phyloP scores from a whole-genome alignment of 2,797 vertebrate genomes.

The Cygnus olor region DNA sequence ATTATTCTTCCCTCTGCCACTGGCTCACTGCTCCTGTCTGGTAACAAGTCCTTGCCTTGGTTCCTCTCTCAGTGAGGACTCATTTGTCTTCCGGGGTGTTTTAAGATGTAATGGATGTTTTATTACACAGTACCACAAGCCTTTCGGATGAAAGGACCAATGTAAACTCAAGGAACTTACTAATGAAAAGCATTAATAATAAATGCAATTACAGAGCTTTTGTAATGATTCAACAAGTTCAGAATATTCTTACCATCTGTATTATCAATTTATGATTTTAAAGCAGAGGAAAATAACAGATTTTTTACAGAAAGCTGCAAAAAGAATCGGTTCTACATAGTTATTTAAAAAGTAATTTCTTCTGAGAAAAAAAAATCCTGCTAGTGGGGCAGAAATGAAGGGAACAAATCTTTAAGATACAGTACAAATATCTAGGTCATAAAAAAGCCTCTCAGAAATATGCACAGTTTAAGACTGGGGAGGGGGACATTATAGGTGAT shows the following conservation, averaged over 20 bases:
- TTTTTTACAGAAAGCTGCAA: neutral
- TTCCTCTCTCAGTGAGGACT: neutral
- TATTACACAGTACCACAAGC: neutral
- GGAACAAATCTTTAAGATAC: neutral
- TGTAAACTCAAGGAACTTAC: neutral
- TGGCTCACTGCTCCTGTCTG: neutral
- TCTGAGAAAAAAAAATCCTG: accelerated
- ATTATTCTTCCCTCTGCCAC: neutral
- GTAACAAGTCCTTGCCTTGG: neutral
- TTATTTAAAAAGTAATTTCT: neutral
- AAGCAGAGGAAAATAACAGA: neutral
- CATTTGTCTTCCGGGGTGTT: neutral
- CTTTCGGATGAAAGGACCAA: neutral
- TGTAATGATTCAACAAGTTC: neutral
- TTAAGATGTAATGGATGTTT: neutral
- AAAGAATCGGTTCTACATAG: neutral
- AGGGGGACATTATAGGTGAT: neutral
- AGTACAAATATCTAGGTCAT: neutral
- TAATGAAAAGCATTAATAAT: slow-evolving; percentile 24
- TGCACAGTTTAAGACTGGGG: neutral
- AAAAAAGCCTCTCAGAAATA: neutral
- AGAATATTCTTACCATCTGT: neutral
- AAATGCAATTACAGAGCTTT: neutral
- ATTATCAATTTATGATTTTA: neutral
- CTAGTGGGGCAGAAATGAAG: neutral